phyloP scores from a whole-genome alignment of 2,888 invertebrate genomes.

The Lasioglossum figueresi region DNA sequence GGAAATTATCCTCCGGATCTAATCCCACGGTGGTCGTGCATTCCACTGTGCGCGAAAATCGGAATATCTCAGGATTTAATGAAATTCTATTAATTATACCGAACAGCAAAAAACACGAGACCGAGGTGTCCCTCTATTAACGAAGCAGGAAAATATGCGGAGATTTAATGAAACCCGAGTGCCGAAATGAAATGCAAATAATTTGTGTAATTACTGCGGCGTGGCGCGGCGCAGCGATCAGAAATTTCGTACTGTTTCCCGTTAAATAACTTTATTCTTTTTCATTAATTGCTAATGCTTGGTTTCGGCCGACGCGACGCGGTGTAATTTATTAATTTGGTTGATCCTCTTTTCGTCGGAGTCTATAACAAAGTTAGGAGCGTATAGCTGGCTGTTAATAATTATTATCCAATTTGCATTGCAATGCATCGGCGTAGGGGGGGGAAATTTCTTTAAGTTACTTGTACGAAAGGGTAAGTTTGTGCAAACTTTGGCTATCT shows the following conservation, averaged over 20 bases:
- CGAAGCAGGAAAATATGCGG: not conserved
- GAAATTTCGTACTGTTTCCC: not conserved
- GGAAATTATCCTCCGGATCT: not conserved
- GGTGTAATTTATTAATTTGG: not conserved
- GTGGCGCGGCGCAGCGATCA: not conserved
- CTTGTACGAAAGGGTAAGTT: not conserved
- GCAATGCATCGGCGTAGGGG: not conserved
- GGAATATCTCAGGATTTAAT: not conserved
- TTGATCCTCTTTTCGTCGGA: not conserved
- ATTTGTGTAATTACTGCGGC: not conserved
- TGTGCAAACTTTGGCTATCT: not conserved
- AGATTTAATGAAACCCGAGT: not conserved
- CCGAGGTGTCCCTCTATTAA: not conserved
- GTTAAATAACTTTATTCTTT: not conserved
- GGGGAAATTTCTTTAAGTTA: not conserved
- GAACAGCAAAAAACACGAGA: not conserved
- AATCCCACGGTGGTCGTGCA: not conserved
- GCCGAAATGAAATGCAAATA: conserved; percentile 3
- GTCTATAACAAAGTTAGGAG: not conserved
- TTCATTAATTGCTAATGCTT: not conserved
- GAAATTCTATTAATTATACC: conserved; percentile 6
- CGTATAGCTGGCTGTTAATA: not conserved
- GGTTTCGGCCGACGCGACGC: not conserved
- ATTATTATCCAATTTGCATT: not conserved
- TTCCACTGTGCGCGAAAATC: not conserved